phyloP scores from a whole-genome alignment of 2,888 invertebrate species.

The Dichetophora obliterata region DNA sequence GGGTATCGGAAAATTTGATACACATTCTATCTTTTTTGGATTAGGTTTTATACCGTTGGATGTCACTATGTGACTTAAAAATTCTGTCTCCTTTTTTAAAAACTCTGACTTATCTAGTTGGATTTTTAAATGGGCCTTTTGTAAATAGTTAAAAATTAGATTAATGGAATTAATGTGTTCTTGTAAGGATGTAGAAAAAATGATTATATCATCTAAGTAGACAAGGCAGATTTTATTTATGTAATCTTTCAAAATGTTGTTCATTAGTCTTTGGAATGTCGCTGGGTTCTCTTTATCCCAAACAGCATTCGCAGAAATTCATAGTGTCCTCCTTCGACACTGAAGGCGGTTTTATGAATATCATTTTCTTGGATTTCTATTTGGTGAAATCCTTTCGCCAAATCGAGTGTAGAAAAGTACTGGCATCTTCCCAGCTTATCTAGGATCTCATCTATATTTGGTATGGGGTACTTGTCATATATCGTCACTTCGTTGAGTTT shows the following conservation, averaged over 20 bases:
- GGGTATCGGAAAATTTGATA: conserved; percentile 44
- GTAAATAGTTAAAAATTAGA: conserved; percentile 30
- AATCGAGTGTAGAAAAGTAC: too few relatives aligned
- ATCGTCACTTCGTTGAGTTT: conserved; percentile 35
- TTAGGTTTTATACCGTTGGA: conserved; percentile 38
- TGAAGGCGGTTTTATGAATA: too few relatives aligned
- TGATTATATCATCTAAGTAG: conserved; percentile 47
- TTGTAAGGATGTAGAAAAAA: conserved; percentile 43
- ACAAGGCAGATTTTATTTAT: conserved; percentile 46
- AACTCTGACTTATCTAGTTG: conserved; percentile 41
- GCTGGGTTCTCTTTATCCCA: conserved; percentile 37
- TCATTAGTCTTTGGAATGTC: conserved; percentile 42
- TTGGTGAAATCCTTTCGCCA: too few relatives aligned
- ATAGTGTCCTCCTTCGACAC: too few relatives aligned
- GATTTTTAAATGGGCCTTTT: conserved; percentile 41
- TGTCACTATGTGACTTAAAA: conserved; percentile 37
- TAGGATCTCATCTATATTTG: conserved; percentile 45
- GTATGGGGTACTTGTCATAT: conserved; percentile 26
- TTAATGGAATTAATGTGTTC: conserved; percentile 38
- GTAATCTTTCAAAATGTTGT: conserved; percentile 42
- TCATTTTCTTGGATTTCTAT: too few relatives aligned
- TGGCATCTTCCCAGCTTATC: too few relatives aligned
- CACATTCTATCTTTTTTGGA: conserved; percentile 45
- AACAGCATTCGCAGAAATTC: too few relatives aligned
- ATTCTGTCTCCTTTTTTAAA: conserved; percentile 41